Conservation (phyloP, 2,113 vertebrate species). For the Onychostruthus taczanowskii region DNA sequence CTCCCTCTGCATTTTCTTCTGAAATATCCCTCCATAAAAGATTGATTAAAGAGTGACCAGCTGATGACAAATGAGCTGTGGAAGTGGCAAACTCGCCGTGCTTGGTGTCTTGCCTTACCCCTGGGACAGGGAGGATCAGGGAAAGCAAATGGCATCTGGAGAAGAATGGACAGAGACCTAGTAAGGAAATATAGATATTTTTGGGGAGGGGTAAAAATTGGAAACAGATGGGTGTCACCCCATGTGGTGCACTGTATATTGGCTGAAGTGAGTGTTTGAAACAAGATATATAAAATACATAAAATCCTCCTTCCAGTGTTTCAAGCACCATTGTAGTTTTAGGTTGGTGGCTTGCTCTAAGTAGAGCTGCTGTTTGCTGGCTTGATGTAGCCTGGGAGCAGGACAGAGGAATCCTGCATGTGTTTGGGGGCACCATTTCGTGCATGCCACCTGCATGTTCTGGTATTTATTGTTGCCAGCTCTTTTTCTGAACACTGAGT, state of each 20-base stretch:
- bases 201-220: background rate
- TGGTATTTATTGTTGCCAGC: background rate
- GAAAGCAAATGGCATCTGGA: background rate
- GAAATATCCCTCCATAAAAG: background rate
- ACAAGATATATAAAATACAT: background rate
- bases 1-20: background rate
- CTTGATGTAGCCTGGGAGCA: background rate
- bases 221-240: background rate
- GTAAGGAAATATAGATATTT: background rate
- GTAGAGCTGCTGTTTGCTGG: background rate
- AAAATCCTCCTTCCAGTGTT: background rate
- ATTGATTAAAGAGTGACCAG: constrained; percentile 2
- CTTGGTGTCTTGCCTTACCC: background rate
- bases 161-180: background rate
- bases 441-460: background rate
- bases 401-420: background rate
- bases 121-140: background rate
- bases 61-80: background rate
- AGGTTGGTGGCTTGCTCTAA: background rate
- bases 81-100: background rate
- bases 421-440: background rate
- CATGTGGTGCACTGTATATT: background rate
- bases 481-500: background rate
- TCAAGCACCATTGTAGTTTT: background rate
- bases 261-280: background rate